Percentiles rank a stretch among this genome's conserved stretches.
phyloP scores from a whole-genome alignment of 2,888 invertebrate species.

The Lordiphosa andalusiaca region DNA sequence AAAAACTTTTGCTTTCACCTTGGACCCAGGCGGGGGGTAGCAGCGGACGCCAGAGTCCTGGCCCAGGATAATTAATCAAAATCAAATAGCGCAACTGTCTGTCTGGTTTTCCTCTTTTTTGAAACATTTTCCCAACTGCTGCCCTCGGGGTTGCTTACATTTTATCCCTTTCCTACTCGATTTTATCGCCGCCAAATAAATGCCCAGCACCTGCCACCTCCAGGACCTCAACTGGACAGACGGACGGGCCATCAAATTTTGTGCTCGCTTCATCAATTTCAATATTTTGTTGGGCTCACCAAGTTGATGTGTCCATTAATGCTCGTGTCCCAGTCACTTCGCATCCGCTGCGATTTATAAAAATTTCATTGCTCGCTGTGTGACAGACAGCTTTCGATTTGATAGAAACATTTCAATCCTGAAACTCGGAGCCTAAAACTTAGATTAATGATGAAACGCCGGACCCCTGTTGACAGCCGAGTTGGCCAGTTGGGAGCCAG shows the following conservation, averaged over 20 bases:
- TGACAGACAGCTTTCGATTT: constrained; percentile 75
- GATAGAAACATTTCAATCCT: constrained; percentile 73
- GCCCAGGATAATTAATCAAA: constrained; percentile 74
- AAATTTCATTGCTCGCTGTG: constrained; percentile 65
- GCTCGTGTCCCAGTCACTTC: constrained; percentile 5
- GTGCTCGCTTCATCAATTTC: constrained; percentile 66
- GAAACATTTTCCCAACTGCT: constrained; percentile 39
- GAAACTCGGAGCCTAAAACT: constrained; percentile 38
- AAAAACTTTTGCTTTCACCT: constrained; percentile 58
- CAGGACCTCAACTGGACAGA: constrained; percentile 34
- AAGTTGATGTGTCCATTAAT: constrained; percentile 61
- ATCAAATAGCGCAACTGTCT: constrained; percentile 74
- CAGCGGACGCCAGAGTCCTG: constrained; percentile 53
- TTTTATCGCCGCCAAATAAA: constrained; percentile 48
- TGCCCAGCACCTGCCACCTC: constrained; percentile 64
- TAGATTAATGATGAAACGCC: constrained; percentile 69
- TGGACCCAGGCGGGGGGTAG: constrained; percentile 20
- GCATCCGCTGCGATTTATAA: constrained; percentile 64
- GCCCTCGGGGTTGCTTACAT: constrained; percentile 33
- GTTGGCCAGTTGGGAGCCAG: too few species aligned
- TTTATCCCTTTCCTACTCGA: constrained; percentile 34
- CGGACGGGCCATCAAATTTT: constrained; percentile 58
- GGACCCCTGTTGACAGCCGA: constrained; percentile 65
- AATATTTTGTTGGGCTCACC: constrained; percentile 55
- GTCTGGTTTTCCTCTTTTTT: constrained; percentile 47